phyloP scores from a whole-genome alignment of 1,140 invertebrate genomes.

The Drosophila ogumai region DNA sequence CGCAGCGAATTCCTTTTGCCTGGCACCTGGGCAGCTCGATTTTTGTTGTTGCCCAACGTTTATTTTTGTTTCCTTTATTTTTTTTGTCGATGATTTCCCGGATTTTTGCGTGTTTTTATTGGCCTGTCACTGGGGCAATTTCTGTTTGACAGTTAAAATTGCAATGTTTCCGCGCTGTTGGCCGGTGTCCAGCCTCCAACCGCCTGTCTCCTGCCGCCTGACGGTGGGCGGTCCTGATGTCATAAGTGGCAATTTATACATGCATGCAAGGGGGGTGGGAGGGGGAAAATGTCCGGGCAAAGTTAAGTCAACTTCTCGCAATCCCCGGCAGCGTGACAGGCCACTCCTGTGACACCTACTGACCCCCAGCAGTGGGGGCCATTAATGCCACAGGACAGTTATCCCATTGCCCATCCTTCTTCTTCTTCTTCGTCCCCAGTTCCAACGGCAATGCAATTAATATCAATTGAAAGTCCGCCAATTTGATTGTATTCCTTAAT shows the following conservation, averaged over 20 bases:
- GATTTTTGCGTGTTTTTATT: conserved; percentile 49
- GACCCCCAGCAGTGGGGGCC: neutral
- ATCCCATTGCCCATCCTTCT: neutral
- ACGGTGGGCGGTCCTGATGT: conserved; percentile 18
- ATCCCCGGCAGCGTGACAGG: conserved; percentile 36
- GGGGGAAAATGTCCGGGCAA: conserved; percentile 20
- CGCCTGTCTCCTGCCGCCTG: neutral
- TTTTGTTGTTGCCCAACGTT: conserved; percentile 3
- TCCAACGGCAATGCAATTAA: conserved; percentile 63
- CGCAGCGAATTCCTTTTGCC: too few relatives aligned
- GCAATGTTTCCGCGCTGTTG: conserved; percentile 45
- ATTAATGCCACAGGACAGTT: conserved; percentile 4
- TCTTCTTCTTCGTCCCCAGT: neutral
- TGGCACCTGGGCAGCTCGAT: conserved; percentile 1
- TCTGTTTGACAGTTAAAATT: conserved; percentile 64
- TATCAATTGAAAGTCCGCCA: conserved; percentile 71
- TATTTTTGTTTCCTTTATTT: neutral
- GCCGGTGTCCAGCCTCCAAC: neutral
- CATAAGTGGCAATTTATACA: conserved; percentile 71
- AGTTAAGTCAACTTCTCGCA: conserved; percentile 51
- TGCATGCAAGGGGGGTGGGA: conserved; percentile 10
- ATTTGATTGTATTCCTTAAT: conserved; percentile 75
- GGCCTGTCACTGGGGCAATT: conserved; percentile 48
- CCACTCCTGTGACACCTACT: conserved; percentile 22
- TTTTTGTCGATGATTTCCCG: conserved; percentile 4